These are phyloP conservation scores for Chaenocephalus aceratus DNA, from an alignment of 2,113 vertebrate genomes.

Conservation along the genomic window DNA sequence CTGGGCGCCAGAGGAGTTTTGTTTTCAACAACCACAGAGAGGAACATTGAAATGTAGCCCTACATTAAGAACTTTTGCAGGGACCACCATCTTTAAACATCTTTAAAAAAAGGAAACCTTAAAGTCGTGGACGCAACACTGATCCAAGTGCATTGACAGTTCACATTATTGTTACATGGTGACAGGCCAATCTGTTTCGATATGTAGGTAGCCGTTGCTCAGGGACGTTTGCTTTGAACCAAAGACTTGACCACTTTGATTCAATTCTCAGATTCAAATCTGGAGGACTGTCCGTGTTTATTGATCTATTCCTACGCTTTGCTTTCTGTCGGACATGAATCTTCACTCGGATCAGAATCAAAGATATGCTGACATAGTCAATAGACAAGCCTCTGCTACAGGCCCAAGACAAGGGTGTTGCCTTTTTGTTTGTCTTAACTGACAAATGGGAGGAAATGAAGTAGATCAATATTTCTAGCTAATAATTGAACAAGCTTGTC, in stretches of 20 bases:
- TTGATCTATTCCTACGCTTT: constrained; percentile 49
- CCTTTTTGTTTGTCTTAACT: constrained; percentile 43
- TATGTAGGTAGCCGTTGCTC: constrained; percentile 29
- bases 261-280: constrained; percentile 37
- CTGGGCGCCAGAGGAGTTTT: no score
- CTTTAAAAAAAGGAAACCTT: not conserved
- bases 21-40: not conserved
- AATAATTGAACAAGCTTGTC: constrained; percentile 43
- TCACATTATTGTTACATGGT: constrained; percentile 19
- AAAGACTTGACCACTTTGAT: constrained; percentile 64
- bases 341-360: constrained; percentile 53
- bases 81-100: not conserved
- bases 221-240: constrained; percentile 47
- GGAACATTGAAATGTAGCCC: not conserved
- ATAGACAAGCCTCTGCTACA: constrained; percentile 39
- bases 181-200: constrained; percentile 41
- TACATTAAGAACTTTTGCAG: not conserved
- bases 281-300: constrained; percentile 52
- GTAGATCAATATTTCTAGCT: constrained; percentile 46
- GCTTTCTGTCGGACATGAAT: constrained; percentile 47
- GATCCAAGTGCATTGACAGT: constrained; percentile 7
- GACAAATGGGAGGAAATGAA: constrained; percentile 41
- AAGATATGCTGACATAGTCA: constrained; percentile 54
- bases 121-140: not conserved
- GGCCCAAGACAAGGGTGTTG: constrained; percentile 31